Evolutionary conservation across 1,140 invertebrate genomes (phyloP).

Genomic region (Anoplophora glabripennis): DNA sequence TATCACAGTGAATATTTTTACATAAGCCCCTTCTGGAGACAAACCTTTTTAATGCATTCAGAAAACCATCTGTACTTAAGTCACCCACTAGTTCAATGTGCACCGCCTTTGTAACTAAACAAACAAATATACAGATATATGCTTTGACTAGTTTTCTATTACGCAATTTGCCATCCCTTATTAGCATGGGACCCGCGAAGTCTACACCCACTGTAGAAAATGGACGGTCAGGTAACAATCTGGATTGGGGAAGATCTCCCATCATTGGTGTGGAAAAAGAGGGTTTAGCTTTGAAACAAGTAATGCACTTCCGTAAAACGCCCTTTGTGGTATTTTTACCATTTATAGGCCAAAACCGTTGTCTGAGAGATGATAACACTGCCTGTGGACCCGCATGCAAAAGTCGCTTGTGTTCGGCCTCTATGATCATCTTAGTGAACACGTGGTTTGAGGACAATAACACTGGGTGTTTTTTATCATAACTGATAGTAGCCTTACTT

Average conservation of each 20-base stretch:
- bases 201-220: conserved; percentile 39
- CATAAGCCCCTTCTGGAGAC: conserved; percentile 29
- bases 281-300: conserved; percentile 14
- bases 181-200: conserved; percentile 39
- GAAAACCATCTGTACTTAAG: conserved; percentile 31
- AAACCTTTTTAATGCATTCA: conserved; percentile 34
- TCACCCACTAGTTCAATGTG: conserved; percentile 40
- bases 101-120: conserved; percentile 27
- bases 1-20: conserved; percentile 34
- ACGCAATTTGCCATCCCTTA: conserved; percentile 13
- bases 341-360: conserved; percentile 26
- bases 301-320: conserved; percentile 19
- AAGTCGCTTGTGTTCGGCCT: conserved; percentile 16
- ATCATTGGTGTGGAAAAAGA: conserved; percentile 15
- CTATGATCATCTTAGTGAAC: conserved; percentile 22
- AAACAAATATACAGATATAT: conserved; percentile 29
- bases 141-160: conserved; percentile 28
- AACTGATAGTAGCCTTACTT: conserved; percentile 22
- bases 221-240: conserved; percentile 26
- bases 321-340: conserved; percentile 24
- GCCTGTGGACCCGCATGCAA: conserved; percentile 17
- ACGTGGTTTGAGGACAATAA: conserved; percentile 22
- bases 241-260: conserved; percentile 12
- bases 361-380: conserved; percentile 13
- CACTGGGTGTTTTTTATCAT: conserved; percentile 26